A percentile compares a stretch with the other conserved stretches of the same genome.
Conservation (phyloP, 1,140 invertebrate species). For the Hirudo medicinalis region DNA sequence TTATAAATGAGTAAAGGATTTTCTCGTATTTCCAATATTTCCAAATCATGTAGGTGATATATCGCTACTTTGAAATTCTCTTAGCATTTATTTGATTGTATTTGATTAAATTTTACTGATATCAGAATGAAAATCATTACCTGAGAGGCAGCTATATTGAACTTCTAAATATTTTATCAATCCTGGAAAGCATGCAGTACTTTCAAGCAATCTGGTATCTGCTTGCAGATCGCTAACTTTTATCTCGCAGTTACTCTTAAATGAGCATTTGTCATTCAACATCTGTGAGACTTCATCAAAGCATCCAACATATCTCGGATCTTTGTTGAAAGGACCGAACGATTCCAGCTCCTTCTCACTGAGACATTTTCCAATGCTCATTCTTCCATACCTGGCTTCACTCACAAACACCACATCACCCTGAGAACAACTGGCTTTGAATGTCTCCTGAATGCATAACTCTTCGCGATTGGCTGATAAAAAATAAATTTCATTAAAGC, state of each 20-base stretch:
- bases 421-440: conserved; percentile 7
- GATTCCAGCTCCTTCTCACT: neutral
- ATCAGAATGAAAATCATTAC: neutral
- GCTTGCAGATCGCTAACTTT: neutral
- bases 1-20: neutral
- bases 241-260: neutral
- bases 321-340: neutral
- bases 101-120: no score
- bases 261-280: neutral
- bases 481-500: no score
- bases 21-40: no score
- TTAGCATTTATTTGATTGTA: no score
- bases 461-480: no score
- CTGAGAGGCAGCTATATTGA: neutral
- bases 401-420: conserved; percentile 12
- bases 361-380: conserved; percentile 14
- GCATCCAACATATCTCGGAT: conserved; percentile 11
- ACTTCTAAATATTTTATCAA: neutral
- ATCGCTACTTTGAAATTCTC: neutral
- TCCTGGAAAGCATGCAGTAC: neutral
- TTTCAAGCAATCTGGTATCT: neutral
- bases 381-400: conserved; percentile 3
- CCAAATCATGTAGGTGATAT: no score
- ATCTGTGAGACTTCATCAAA: neutral
- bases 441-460: conserved; percentile 10